Conservation (phyloP, 2,113 vertebrate species). For the Alouatta palliata region DNA sequence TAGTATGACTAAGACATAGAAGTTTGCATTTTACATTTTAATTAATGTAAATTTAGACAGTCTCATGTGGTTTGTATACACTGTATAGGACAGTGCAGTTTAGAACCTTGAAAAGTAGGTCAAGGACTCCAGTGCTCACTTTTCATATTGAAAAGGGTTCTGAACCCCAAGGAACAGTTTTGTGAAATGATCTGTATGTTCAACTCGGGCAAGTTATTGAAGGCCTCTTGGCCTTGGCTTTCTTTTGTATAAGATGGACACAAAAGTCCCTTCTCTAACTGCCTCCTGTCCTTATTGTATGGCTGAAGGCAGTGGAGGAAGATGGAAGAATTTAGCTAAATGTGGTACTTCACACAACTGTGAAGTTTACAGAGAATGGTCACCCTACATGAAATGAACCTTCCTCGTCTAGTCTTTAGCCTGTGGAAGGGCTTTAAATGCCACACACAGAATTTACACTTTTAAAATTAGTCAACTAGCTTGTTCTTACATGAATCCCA, state of each 20-base stretch:
- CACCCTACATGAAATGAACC: background rate
- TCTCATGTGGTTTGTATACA: background rate
- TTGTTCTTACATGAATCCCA: background rate
- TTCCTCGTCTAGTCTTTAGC: background rate
- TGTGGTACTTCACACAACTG: fast-evolving
- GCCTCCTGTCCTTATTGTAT: background rate
- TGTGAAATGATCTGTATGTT: background rate
- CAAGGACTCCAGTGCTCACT: background rate
- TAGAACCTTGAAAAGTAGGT: background rate
- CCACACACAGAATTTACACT: background rate
- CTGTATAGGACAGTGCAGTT: background rate
- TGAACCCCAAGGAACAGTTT: background rate
- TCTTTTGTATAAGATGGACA: background rate
- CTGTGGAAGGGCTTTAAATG: background rate
- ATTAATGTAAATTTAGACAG: background rate
- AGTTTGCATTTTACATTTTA: background rate
- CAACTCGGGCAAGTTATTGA: background rate
- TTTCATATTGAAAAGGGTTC: background rate
- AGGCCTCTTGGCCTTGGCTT: background rate
- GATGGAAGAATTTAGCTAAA: background rate
- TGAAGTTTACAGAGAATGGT: background rate
- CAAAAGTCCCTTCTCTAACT: background rate
- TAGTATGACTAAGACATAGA: background rate
- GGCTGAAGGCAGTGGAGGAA: background rate
- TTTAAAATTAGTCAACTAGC: background rate